phyloP scores from a whole-genome alignment of 2,888 invertebrate species.

The Mesopsocus fuscifrons region DNA sequence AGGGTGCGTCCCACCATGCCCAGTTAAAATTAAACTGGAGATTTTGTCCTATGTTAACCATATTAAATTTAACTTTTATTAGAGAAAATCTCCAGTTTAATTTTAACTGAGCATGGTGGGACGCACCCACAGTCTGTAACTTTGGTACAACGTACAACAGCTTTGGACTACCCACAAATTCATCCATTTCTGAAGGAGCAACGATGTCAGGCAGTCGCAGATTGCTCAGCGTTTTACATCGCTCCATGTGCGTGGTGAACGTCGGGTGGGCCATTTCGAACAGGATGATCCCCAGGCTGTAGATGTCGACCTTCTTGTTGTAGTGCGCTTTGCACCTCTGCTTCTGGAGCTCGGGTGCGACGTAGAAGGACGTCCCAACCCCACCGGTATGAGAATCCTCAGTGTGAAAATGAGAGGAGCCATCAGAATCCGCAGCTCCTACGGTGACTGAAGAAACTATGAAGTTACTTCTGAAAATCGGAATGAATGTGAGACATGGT shows the following conservation, averaged over 20 bases:
- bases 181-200: constrained; percentile 36
- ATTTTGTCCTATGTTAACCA: too few relatives aligned
- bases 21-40: too few relatives aligned
- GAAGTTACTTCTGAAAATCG: constrained; percentile 1
- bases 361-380: constrained; percentile 89
- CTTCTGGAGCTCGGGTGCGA: constrained; percentile 76
- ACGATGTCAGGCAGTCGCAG: constrained; percentile 46
- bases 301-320: constrained; percentile 65
- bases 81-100: too few relatives aligned
- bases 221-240: constrained; percentile 54
- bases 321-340: constrained; percentile 46
- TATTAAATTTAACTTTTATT: too few relatives aligned
- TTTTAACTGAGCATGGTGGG: too few relatives aligned
- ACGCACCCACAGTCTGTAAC: too few relatives aligned
- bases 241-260: constrained; percentile 73
- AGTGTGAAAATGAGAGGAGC: background rate
- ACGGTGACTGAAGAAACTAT: constrained; percentile 6
- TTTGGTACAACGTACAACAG: too few relatives aligned
- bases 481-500: background rate
- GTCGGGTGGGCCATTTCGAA: constrained; percentile 90
- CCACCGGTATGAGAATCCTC: constrained; percentile 48
- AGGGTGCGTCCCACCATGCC: too few relatives aligned
- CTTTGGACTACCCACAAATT: background rate
- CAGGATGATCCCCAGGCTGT: constrained; percentile 68
- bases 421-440: background rate